Evolutionary conservation across 2,888 invertebrate species (phyloP).

Genomic region (Nomada goodeniana): DNA sequence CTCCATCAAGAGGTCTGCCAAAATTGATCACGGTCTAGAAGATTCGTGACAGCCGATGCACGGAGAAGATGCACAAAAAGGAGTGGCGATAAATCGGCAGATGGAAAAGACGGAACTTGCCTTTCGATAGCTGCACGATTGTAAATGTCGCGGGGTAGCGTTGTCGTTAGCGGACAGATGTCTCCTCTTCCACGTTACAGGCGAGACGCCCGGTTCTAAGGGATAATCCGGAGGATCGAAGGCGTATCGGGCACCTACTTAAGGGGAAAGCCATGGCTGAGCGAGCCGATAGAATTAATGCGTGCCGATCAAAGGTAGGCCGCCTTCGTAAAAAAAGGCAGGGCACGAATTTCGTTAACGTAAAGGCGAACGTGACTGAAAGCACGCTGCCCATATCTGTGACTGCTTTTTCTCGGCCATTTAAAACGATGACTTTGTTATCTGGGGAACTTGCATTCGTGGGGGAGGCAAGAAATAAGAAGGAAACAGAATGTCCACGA

Average conservation of each 20-base stretch:
- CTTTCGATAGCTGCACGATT: constrained; percentile 29
- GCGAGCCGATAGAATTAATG: constrained; percentile 47
- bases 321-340: constrained; percentile 27
- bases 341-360: constrained; percentile 51
- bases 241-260: constrained; percentile 44
- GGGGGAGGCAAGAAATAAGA: background rate
- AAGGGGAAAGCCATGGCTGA: constrained; percentile 46
- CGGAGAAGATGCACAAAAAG: background rate
- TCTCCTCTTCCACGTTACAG: constrained; percentile 1
- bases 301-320: constrained; percentile 50
- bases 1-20: background rate
- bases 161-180: constrained; percentile 42
- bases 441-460: constrained; percentile 16
- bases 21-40: constrained; percentile 10
- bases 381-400: constrained; percentile 39
- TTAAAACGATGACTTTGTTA: constrained; percentile 52
- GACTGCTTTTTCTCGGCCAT: constrained; percentile 36
- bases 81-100: constrained; percentile 21
- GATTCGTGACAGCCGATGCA: too few species aligned
- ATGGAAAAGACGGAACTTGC: constrained; percentile 36
- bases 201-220: constrained; percentile 22
- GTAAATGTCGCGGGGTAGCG: constrained; percentile 35
- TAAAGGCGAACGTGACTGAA: constrained; percentile 46
- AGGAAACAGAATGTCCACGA: background rate
- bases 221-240: constrained; percentile 45